Base-by-base conservation (phyloP, 2,888 invertebrate genomes). In the Microchrysa polita region DNA sequence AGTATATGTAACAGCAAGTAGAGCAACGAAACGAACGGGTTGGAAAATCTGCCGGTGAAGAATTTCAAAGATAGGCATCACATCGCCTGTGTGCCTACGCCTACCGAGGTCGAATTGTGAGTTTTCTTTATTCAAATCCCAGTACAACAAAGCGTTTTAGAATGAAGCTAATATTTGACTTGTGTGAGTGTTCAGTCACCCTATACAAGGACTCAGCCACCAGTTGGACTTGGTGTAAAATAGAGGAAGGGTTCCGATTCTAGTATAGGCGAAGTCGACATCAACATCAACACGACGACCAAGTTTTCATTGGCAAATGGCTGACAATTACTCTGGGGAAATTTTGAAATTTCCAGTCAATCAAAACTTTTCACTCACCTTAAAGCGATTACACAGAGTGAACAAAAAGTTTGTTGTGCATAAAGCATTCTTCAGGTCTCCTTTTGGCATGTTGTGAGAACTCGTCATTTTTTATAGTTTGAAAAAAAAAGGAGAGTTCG, bases 311-410 rank as follows among this genome's bases (percentile, higher is more conserved):
- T 61, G 27, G 61, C 1, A 23, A 53, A 23, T 67, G 14, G 7
- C 27, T 23, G 27, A 65, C 42, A 48, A 14, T 12, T 40, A 22
- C 53, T 67, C 27, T 34, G 27, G 27, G 52, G 67, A 48, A 67
- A 34, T 34, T 34, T 34, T 61, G 61, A 61, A 61, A 34, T 61
- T 61, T 61, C 61, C 16, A 61, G 61, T 67, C 52, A 67, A 67
- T 67, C 67, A 67, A 52, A 67, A 67, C 52, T 67, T 67, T 67
- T 53, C 67, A 67, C 67, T 67, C 67, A 67, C 53, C 67, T 67
- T 53, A 23, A 67, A 67, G 53, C 44, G 52, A 67, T 67, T 67
- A 48, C 27, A 34, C 4, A 7, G 2, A 5, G 7, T 7, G 27
- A 7, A 34, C 27, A 34, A 34, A n/a, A 34, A 34, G 27, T 34